A percentile compares a stretch with the other conserved stretches of the same genome.
These are phyloP conservation scores for Chauna torquata DNA, from an alignment of 2,113 vertebrate genomes.

Conservation along the genomic window DNA sequence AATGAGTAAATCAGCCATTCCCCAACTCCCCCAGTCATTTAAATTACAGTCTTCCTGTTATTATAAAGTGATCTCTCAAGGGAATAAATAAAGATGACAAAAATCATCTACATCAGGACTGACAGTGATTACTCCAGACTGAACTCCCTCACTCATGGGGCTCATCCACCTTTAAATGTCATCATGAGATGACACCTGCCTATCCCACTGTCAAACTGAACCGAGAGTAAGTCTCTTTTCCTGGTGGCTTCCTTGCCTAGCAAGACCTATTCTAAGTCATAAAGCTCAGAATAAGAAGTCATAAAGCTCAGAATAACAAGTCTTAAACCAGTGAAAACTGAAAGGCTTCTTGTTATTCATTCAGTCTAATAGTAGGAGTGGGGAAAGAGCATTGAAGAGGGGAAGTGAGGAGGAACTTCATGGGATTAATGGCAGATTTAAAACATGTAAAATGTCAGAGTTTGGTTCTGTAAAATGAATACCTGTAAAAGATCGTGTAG, in stretches of 20 bases:
- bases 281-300: neutral
- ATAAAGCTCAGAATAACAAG: neutral
- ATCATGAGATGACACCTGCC: slow-evolving; percentile 53
- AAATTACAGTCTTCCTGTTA: neutral
- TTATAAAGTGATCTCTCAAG: slow-evolving; percentile 4
- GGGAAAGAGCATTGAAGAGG: neutral
- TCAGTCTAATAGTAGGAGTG: neutral
- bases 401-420: neutral
- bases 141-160: neutral
- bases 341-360: neutral
- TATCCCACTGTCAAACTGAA: slow-evolving; percentile 23
- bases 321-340: neutral
- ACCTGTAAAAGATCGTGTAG: neutral
- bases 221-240: neutral
- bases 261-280: slow-evolving; percentile 29
- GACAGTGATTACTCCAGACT: slow-evolving; percentile 49
- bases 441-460: neutral
- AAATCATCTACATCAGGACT: slow-evolving; percentile 24
- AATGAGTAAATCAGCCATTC: neutral
- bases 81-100: slow-evolving; percentile 59
- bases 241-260: slow-evolving; percentile 17
- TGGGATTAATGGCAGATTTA: neutral
- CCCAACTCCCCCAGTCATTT: neutral
- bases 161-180: slow-evolving; percentile 63
- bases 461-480: neutral